Evolutionary conservation across 2,113 vertebrate species (phyloP).

Genomic region (Murina feae): DNA sequence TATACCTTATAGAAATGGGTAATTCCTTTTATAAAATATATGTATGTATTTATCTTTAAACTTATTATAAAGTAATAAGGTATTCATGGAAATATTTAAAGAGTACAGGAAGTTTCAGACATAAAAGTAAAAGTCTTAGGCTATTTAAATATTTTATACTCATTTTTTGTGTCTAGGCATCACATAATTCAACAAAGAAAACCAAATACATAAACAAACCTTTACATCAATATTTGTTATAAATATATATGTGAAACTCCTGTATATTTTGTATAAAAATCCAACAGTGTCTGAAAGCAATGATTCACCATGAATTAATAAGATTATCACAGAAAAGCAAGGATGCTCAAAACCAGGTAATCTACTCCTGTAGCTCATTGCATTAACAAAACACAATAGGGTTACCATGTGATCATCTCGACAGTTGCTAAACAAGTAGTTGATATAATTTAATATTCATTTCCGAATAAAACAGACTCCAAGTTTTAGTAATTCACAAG

Average conservation of each 20-base stretch:
- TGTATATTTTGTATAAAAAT: conserved; percentile 15
- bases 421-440: neutral
- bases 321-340: neutral
- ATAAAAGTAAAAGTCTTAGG: neutral
- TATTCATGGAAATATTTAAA: neutral
- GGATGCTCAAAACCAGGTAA: neutral
- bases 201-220: neutral
- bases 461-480: neutral
- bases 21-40: neutral
- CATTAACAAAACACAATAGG: neutral
- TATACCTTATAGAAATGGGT: neutral
- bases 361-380: neutral
- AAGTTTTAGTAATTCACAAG: neutral
- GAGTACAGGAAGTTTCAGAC: neutral
- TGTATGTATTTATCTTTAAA: neutral
- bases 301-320: neutral
- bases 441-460: neutral
- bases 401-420: neutral
- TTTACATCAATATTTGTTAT: neutral
- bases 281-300: neutral
- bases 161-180: neutral
- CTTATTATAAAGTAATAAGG: neutral
- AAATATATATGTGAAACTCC: neutral
- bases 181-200: neutral
- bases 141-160: conserved; percentile 23